Evolutionary conservation across 2,113 vertebrate species (phyloP), one percentile per base, ranked within the genome.

Genomic region (Cariama cristata): DNA sequence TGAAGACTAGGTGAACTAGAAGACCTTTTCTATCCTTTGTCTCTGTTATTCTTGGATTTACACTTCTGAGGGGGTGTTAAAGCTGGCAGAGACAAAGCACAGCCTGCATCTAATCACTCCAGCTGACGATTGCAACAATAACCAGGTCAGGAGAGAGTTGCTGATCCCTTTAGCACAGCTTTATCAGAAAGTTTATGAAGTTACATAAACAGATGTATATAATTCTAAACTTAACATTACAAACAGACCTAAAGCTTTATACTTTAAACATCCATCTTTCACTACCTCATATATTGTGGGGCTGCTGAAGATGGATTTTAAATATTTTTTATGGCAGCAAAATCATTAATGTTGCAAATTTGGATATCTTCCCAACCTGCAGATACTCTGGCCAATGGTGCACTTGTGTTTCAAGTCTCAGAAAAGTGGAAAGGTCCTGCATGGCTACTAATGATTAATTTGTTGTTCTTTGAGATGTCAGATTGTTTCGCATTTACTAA

Each of bases 171-270:
- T 72, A 93, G 49, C 2, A 3, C 11, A 84, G 49, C 33, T 90
- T 95, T 96, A 96, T 93, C 90, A 67, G 26, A 91, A 88, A 90
- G 74, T 93, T 83, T 95, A 55, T n/a, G 60, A 87, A 94, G 86
- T 90, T 84, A 90, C 44, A 94, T 91, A 93, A 96, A 95, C 79
- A 97, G 64, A 93, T 79, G 68, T 91, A 75, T 72, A 69, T 73
- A 91, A 93, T 79, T 84, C 67, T 81, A 72, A 96, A 79, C 35
- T 77, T 77, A 91, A 7, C 5, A 24, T 79, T 86, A 73, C 17
- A 74, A 94, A 33, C 12, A 49, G 68, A 73, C 30, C 30, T 68
- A 71, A 94, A 69, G 82, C 96, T 97, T 96, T 92, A 89, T 87
- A 55, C 19, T 93, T 75, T 63, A 90, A 66, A 24, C 38, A 95